Evolutionary conservation across 1,140 invertebrate species (phyloP).

Genomic region (Hyphantria cunea): DNA sequence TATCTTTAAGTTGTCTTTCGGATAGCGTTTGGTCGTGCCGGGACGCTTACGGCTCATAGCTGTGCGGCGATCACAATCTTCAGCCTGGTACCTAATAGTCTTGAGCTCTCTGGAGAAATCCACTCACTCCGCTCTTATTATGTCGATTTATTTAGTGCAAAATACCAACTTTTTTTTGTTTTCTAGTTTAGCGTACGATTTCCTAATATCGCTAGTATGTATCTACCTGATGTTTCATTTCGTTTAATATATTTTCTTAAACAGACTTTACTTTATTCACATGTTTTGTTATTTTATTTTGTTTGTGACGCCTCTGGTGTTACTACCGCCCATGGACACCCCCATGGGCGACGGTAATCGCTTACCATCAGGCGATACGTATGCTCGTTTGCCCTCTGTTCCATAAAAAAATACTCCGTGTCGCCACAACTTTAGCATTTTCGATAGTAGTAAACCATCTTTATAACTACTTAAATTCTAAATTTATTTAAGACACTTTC

Average conservation of each 20-base stretch:
- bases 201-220: slow-evolving; percentile 2
- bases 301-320: too few relatives aligned
- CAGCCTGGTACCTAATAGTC: slow-evolving; percentile 46
- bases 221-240: neutral
- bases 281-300: too few relatives aligned
- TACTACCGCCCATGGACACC: too few relatives aligned
- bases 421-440: too few relatives aligned
- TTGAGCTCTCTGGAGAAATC: slow-evolving; percentile 45
- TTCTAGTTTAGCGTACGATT: neutral
- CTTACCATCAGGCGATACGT: too few relatives aligned
- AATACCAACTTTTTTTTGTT: slow-evolving; percentile 21
- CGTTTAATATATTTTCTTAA: neutral
- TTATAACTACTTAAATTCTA: too few relatives aligned
- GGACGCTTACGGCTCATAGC: slow-evolving; percentile 46
- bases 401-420: too few relatives aligned
- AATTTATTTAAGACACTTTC: too few relatives aligned
- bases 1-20: slow-evolving; percentile 64
- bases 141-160: slow-evolving; percentile 17
- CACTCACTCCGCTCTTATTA: slow-evolving; percentile 33
- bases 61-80: slow-evolving; percentile 56
- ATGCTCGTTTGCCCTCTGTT: too few relatives aligned
- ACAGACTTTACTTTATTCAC: too few relatives aligned
- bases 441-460: too few relatives aligned
- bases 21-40: slow-evolving; percentile 54
- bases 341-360: too few relatives aligned